Base-by-base conservation (phyloP, 1,140 invertebrate species). In the Teleogryllus occipitalis region DNA sequence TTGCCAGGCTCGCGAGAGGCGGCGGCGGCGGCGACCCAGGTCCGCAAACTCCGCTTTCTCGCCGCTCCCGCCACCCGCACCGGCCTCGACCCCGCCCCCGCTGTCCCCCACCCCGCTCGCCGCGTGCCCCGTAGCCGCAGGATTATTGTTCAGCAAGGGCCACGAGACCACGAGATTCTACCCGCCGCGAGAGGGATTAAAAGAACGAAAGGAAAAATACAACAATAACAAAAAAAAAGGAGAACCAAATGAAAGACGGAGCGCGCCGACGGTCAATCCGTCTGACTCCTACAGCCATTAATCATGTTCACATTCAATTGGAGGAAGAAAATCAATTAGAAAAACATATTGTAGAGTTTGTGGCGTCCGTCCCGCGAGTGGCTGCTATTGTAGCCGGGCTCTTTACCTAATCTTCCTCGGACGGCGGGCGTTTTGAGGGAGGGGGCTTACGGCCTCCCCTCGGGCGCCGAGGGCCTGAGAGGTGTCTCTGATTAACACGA, bases 241-340 rank as follows among this genome's bases (percentile, higher is more conserved):
- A 65, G 18, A 14, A 65, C 10, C 54, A 65, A 10, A 65, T 18
- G 18, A 65, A 18, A 65, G 18, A 65, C 10, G 54, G 18, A 65
- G 18, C 18, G 54, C 54, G 54, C 54, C 54, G 54, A 65, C 54
- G 18, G 54, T 65, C 54, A 65, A 65, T 65, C 54, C 54, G 54
- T 65, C 54, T 65, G 54, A 39, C 54, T 65, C 10, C 54, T 14
- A 10, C 54, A 18, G 10, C 54, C 54, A 65, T 65, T 65, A 65
- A 65, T 65, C 54, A 65, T 65, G 54, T 65, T 65, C 54, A 65
- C 18, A 65, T 65, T 65, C 54, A 65, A 65, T 65, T 65, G 54
- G 54, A 18, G 18, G 54, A 65, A 65, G 18, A 65, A 65, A 65
- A 65, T 65, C 54, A 65, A 65, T 65, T 65, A 65, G 54, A 18